Evolutionary conservation across 2,888 invertebrate species (phyloP), one percentile per base, ranked within the genome.

Genomic region (Heliothis peltigera): DNA sequence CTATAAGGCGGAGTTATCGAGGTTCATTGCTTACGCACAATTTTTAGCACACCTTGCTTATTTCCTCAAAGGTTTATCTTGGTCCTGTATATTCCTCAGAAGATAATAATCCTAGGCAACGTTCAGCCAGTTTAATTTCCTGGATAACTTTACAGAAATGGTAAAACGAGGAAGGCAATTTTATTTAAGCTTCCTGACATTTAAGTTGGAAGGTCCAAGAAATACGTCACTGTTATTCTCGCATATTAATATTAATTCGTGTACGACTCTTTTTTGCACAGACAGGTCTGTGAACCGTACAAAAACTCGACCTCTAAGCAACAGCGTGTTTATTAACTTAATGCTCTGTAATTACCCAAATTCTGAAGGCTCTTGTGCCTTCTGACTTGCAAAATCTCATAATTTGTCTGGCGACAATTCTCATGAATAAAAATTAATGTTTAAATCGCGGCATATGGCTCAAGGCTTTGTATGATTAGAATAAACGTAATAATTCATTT

Each of bases 281-380:
- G 1, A 4, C 25, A 7, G 66, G 57, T 72, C 57, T 76, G 53
- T 72, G 77, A 65, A 65, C 73, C 48, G 47, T 21, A 44, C 52
- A 77, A 77, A 75, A 77, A 72, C 49, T 17, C n/a, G 57, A 73
- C 61, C 60, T 77, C 49, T 48, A 57, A 65, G 48, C 55, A 46
- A 46, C 35, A 56, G 2, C n/a, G 39, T 8, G 53, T 48, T 55
- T 35, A 70, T 39, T 54, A 56, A 71, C 32, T 48, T 47, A 70
- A 64, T 56, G 12, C 18, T 55, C 32, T 46, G 55, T 64, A 56
- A 60, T 72, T 46, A 59, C 25, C 46, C 49, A n/a, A 39, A 44
- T 44, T 56, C 42, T 52, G 32, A 71, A 58, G 55, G 39, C 10
- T 39, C 2, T 55, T 43, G 39, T 28, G 15, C 43, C 21, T 21